Base-by-base conservation (phyloP, 2,113 vertebrate genomes). In the Hystrix cristata region DNA sequence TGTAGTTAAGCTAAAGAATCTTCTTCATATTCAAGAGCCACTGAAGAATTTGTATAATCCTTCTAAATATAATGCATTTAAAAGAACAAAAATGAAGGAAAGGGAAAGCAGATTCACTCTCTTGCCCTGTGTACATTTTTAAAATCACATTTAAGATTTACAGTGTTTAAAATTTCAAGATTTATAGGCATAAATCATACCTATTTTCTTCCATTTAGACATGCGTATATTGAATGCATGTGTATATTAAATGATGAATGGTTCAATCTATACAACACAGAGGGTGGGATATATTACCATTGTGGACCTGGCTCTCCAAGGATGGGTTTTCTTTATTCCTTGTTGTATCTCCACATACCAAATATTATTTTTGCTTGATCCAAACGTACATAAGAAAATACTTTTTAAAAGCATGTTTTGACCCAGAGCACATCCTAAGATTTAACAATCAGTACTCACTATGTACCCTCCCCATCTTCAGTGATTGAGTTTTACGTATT, bases 151-250 rank as follows among this genome's bases (percentile, higher is more conserved):
- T 91, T 91, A 95, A 90, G 65, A 74, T 90, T 93, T 87, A 90
- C 14, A 65, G 62, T 92, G 71, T 59, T 88, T 94, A 97, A 94
- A 86, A 91, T 91, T 86, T 92, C 34, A 97, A 88, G 60, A 76
- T 8, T 67, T 79, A 27, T 2, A 6, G 43, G 3, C 31, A 96
- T 83, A 92, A 91, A 94, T 86, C 82, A 91, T 46, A 67, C 19
- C 43, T 76, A 71, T 78, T 85, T 94, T 82, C 67, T 72, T 88
- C 60, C 34, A 92, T 0, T 92, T 59, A 94, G 31, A 91, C 48
- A 83, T 25, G 12, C 12, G 85, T 72, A 16, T 51, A 71, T n/a
- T 96, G 38, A 95, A 96, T 76, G 38, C 7, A 87, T 92, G 92
- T 79, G 94, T 93, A 38, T 94, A 97, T 79, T 96, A n/a, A 59